Evolutionary conservation across 2,888 invertebrate species (phyloP), one percentile per base, ranked within the genome.

Genomic region (Lasius platythorax): DNA sequence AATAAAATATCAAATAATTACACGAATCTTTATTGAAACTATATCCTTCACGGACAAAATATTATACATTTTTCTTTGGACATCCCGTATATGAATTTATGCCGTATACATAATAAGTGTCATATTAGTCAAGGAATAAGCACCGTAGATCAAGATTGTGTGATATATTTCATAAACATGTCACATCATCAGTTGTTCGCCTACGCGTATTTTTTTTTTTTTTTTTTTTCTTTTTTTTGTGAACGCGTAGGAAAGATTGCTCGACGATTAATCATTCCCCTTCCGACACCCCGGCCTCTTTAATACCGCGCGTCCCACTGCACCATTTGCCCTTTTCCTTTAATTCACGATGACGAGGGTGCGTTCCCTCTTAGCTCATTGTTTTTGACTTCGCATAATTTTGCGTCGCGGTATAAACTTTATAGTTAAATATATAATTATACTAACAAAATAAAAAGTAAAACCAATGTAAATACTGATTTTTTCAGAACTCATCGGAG

Each of bases 301-400:
- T 92, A 91, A 92, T 90, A 87, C 87, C 88, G 84, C 85, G 87
- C 87, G 87, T 87, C 86, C 89, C 86, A 89, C 85, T 90, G 84
- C 43, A 70, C 83, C 66, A 79, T 79, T 79, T 81, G 87, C 83
- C 83, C 87, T 90, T 90, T 90, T 87, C 84, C 85, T 87, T 86
- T 75, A 85, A 85, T 87, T 85, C 83, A 86, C 85, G 87, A 87
- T 87, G 82, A 72, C 46, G 79, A 72, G 61, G 73, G 72, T 61
- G 9, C 79, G 58, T 72, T 61, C 79, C 40, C 72, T 72, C 61
- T 70, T 61, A 33, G 33, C 33, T 33, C 33, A 43, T 72, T 72
- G 58, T 72, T 79, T 72, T 61, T 46, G 43, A 53, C 72, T 79
- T 61, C 8, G n/a, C 58, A 23, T 5, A 40, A 72, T 76, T 76